Conservation (phyloP, 2,888 invertebrate genomes). For the Himalopsyche anomala region DNA sequence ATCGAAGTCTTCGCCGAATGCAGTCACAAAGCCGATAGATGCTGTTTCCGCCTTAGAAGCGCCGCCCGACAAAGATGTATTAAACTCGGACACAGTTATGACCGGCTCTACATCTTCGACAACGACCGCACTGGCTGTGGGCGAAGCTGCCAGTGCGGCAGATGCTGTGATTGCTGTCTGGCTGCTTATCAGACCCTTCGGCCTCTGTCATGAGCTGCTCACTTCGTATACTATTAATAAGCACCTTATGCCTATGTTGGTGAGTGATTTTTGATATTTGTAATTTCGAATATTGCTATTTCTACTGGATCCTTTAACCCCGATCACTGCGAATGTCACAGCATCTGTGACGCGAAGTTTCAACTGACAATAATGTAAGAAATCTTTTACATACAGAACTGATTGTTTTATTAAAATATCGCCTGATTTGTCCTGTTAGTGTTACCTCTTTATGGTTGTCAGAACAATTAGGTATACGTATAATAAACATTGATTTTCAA, state of each 20-base stretch:
- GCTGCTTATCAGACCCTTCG: conserved; percentile 91
- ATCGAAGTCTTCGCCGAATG: neutral
- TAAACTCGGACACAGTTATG: neutral
- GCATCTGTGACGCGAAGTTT: no score
- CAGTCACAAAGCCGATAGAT: neutral
- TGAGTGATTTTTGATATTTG: conserved; percentile 72
- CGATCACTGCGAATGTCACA: no score
- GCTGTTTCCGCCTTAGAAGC: neutral
- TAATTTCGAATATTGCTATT: no score
- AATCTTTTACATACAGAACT: no score
- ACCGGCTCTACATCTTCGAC: neutral
- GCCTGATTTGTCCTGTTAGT: no score
- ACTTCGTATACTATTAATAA: conserved; percentile 93
- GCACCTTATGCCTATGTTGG: conserved; percentile 94
- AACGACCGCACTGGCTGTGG: neutral
- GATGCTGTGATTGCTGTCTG: conserved; percentile 74
- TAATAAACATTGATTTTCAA: no score
- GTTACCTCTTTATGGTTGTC: no score
- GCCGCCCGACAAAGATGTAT: neutral
- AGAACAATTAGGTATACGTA: no score
- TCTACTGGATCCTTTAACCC: no score
- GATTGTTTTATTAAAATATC: no score
- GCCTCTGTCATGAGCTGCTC: conserved; percentile 92
- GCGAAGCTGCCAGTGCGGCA: conserved; percentile 69
- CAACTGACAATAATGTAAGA: no score